phyloP scores from a whole-genome alignment of 1,140 invertebrate genomes.

The Macrobrachium rosenbergii region DNA sequence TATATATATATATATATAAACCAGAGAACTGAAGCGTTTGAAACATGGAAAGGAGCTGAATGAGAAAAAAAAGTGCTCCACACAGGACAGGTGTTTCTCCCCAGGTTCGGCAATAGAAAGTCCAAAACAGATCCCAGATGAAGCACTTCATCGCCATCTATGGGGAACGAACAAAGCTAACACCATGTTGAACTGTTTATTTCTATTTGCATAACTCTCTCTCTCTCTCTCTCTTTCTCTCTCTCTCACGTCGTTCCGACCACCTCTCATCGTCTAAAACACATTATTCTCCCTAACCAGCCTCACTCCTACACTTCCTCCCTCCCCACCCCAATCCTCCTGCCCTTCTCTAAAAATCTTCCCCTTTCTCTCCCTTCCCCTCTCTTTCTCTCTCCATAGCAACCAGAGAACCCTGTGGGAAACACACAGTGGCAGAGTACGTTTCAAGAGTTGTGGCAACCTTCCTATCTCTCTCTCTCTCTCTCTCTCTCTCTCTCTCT shows the following conservation, averaged over 20 bases:
- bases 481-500: no score
- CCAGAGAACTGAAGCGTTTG: no score
- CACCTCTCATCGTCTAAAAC: background rate
- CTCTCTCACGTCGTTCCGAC: background rate
- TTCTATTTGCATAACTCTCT: background rate
- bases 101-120: background rate
- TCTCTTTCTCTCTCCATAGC: background rate
- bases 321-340: background rate
- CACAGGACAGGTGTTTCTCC: background rate
- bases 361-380: background rate
- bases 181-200: background rate
- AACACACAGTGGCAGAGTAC: no score
- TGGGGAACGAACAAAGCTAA: no score
- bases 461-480: no score
- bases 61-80: no score
- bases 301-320: background rate
- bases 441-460: background rate
- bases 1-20: constrained; percentile 11
- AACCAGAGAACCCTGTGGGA: no score
- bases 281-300: background rate
- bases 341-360: background rate
- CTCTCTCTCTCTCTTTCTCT: background rate
- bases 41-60: no score
- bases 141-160: background rate
- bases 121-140: background rate